phyloP scores from a whole-genome alignment of 2,113 vertebrate genomes.

The Hiodon alosoides region DNA sequence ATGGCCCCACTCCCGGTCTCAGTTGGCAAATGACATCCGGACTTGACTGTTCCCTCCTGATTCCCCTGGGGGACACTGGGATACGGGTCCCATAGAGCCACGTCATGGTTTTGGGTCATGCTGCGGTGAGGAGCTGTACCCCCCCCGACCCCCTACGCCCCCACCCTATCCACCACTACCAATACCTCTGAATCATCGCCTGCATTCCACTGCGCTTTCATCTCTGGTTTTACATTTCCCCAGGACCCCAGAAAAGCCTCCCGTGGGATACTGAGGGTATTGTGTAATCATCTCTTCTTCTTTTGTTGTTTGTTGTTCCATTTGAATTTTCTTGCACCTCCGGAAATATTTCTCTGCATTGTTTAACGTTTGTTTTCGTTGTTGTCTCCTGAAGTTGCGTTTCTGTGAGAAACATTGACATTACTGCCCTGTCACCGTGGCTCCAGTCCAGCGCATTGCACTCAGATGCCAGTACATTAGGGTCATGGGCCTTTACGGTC shows the following conservation, averaged over 20 bases:
- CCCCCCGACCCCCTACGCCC: too few relatives aligned
- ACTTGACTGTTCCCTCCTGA: too few relatives aligned
- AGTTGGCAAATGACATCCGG: too few relatives aligned
- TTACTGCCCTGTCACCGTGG: conserved; percentile 16
- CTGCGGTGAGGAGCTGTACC: background rate
- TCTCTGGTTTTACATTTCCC: background rate
- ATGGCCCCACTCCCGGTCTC: too few relatives aligned
- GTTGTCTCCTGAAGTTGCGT: background rate
- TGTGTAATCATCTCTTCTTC: too few relatives aligned
- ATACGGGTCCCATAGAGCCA: too few relatives aligned
- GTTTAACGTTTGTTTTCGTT: background rate
- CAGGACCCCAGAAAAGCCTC: background rate
- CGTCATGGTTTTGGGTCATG: too few relatives aligned
- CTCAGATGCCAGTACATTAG: conserved; percentile 26
- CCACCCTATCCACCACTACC: too few relatives aligned
- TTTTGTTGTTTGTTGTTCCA: background rate
- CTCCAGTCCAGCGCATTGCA: conserved; percentile 25
- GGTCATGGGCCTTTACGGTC: too few relatives aligned
- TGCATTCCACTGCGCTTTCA: background rate
- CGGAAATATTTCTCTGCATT: background rate
- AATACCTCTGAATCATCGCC: background rate
- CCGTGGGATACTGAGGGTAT: background rate
- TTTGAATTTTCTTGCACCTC: background rate
- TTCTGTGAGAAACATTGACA: conserved; percentile 27
- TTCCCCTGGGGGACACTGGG: too few relatives aligned